Evolutionary conservation across 2,888 invertebrate species (phyloP), one percentile per base, ranked within the genome.

Genomic region (Malthinus seriepunctatus): DNA sequence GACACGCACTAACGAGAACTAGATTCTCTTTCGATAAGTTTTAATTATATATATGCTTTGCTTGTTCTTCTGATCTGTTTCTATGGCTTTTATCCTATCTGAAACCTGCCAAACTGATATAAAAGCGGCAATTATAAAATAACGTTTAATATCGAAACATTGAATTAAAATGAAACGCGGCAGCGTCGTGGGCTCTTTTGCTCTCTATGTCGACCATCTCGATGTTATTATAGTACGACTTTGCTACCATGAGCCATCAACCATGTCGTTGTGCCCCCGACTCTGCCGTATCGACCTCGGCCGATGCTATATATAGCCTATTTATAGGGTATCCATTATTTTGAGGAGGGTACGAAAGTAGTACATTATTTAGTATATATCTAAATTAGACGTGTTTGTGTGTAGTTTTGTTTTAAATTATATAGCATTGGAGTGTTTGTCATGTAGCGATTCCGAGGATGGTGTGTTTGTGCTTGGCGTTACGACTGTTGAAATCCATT

Each of bases 291-390:
- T 63, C 59, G 63, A 74, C 76, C 76, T 77, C 76, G 76, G 75
- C 75, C 73, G 72, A 72, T 71, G 68, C 54, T 59, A 59, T 54
- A 54, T 59, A 55, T 60, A 55, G 55, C 50, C 48, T 49, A 53
- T 48, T 54, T 38, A 49, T 52, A 52, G 48, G 49, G 58, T 58
- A 53, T 58, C 49, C 37, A 52, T 71, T 70, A 71, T 72, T 64
- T 74, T 76, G 78, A 78, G 78, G 78, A 78, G 78, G 77, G 74
- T 77, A 78, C 77, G 78, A 78, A 73, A 69, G 72, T 77, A 75
- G 74, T 61, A 60, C 56, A 64, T 63, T 64, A 67, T 63, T 70
- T 72, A 70, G 70, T 70, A 67, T 70, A 67, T 64, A 68, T 68
- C 63, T 63, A 60, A 69, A 71, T 71, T 74, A 71, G 67, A 63